Percentiles rank a stretch among this genome's conserved stretches.
Evolutionary conservation across 2,113 vertebrate species (phyloP).

Genomic region (Ariopsis seemanni): DNA sequence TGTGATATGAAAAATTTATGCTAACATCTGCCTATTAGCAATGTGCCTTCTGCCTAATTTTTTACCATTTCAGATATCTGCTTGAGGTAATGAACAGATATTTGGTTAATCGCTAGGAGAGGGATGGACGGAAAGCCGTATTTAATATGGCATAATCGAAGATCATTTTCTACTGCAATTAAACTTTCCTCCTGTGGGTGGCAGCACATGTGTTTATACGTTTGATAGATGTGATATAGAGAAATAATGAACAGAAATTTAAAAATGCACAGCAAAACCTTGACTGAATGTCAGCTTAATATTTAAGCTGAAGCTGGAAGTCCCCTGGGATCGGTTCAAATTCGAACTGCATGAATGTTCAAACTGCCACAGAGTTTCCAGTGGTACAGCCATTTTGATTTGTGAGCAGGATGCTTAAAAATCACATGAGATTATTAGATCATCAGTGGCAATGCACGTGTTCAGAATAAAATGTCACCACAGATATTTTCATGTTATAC

Average conservation of each 20-base stretch:
- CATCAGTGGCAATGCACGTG: not conserved
- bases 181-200: not conserved
- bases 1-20: not conserved
- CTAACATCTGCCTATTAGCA: not conserved
- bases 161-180: not conserved
- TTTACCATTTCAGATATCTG: not conserved
- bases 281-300: not conserved
- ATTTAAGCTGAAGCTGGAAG: not conserved
- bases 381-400: not conserved
- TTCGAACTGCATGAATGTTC: no score
- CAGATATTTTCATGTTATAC: not conserved
- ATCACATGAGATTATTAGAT: not conserved
- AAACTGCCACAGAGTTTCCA: not conserved
- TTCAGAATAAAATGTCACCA: not conserved
- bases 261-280: not conserved
- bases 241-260: not conserved
- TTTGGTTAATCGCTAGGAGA: not conserved
- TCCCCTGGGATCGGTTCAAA: not conserved
- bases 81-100: not conserved
- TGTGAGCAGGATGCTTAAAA: not conserved
- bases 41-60: not conserved
- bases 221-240: not conserved
- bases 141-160: not conserved
- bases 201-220: not conserved
- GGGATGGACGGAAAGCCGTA: not conserved